phyloP scores from a whole-genome alignment of 64 coral and sea anemone species.

The Pocillopora damicornis region DNA sequence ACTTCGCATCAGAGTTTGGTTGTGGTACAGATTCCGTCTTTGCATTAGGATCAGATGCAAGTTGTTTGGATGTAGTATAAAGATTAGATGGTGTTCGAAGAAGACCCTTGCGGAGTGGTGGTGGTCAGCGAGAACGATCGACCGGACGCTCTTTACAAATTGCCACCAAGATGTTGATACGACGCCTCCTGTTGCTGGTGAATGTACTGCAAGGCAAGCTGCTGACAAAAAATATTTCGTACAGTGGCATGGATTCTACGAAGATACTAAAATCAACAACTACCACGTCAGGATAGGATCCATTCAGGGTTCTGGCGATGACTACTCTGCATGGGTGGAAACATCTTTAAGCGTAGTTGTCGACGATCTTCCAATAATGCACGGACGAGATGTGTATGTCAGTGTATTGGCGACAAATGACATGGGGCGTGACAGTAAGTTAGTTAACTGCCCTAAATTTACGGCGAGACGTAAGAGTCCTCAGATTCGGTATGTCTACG shows the following conservation, averaged over 20 bases:
- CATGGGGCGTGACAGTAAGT: slow-evolving; percentile 69
- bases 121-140: slow-evolving; percentile 83
- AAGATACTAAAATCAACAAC: slow-evolving; percentile 67
- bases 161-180: slow-evolving; percentile 73
- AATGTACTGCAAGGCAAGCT: slow-evolving; percentile 78
- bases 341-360: slow-evolving; percentile 62
- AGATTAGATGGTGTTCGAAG: slow-evolving; percentile 84
- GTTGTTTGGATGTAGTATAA: slow-evolving; percentile 70
- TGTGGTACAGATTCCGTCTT: slow-evolving; percentile 89
- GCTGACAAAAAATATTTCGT: slow-evolving; percentile 78
- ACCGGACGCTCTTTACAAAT: slow-evolving; percentile 76
- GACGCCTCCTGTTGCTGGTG: slow-evolving; percentile 74
- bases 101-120: slow-evolving; percentile 96
- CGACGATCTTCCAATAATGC: slow-evolving; percentile 78
- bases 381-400: slow-evolving; percentile 76
- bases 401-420: slow-evolving; percentile 87
- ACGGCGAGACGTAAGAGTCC: slow-evolving; percentile 71
- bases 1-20: slow-evolving; percentile 84
- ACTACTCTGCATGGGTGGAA: slow-evolving; percentile 64
- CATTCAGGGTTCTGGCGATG: slow-evolving; percentile 81
- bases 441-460: slow-evolving; percentile 70
- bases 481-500: slow-evolving; percentile 75
- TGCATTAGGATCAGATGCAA: slow-evolving; percentile 78
- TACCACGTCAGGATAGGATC: slow-evolving; percentile 93
- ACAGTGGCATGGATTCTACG: slow-evolving; percentile 86